Evolutionary conservation across 2,113 vertebrate genomes (phyloP).

Genomic region (Australoheros scitulus): DNA sequence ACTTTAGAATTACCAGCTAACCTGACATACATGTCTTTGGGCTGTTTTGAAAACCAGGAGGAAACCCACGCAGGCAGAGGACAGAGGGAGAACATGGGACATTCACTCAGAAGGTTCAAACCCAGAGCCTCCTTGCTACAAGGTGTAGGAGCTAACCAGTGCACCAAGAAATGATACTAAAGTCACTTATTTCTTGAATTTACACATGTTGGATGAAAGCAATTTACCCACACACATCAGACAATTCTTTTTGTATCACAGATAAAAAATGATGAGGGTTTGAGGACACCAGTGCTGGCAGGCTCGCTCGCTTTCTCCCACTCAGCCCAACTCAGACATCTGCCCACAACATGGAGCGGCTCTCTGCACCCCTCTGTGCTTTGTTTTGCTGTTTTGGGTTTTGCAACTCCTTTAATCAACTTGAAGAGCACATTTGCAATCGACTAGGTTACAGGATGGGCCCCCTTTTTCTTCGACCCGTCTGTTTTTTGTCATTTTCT

Average conservation of each 20-base stretch:
- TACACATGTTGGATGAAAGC: too few species aligned
- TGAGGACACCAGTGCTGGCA: neutral
- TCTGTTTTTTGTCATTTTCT: slow-evolving; percentile 48
- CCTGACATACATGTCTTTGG: neutral
- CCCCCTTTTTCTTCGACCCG: neutral
- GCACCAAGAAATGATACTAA: neutral
- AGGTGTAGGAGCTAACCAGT: neutral
- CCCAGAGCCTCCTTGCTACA: neutral
- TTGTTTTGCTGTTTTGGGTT: slow-evolving; percentile 67
- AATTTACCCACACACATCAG: neutral
- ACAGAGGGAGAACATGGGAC: neutral
- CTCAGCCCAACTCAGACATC: slow-evolving; percentile 55
- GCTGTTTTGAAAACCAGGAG: neutral
- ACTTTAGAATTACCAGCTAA: neutral
- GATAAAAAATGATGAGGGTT: neutral
- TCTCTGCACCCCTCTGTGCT: slow-evolving; percentile 29
- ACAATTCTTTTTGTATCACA: slow-evolving; percentile 7
- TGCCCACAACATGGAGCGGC: slow-evolving; percentile 67
- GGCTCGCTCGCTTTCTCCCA: slow-evolving; percentile 40
- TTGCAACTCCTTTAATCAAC: slow-evolving; percentile 65
- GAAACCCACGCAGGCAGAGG: neutral
- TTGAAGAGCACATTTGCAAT: slow-evolving; percentile 45
- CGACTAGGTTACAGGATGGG: slow-evolving; percentile 30
- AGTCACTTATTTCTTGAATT: neutral
- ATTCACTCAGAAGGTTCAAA: neutral